Evolutionary conservation across 92 coral and sea anemone species (phyloP).

Genomic region (Zoanthus solanderi): DNA sequence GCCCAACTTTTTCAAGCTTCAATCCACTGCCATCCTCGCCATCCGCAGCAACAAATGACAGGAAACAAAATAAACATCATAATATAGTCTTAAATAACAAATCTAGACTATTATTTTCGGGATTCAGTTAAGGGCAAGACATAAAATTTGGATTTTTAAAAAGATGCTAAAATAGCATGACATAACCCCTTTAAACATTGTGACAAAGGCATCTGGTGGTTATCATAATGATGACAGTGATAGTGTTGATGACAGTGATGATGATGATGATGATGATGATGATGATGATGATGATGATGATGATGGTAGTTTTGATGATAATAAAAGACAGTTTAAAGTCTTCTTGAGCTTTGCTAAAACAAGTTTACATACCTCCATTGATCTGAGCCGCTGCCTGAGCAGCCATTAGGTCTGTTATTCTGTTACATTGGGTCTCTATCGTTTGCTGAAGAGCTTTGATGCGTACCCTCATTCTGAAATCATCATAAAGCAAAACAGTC

Average conservation of each 20-base stretch:
- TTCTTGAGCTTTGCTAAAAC: neutral
- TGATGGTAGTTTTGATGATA: neutral
- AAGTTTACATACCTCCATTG: conserved; percentile 69
- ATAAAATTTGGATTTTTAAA: too few species aligned
- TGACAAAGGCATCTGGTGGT: too few species aligned
- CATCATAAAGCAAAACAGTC: neutral
- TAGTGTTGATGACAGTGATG: neutral
- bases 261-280: neutral
- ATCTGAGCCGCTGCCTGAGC: conserved; percentile 80
- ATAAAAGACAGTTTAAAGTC: neutral
- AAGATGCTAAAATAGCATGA: too few species aligned
- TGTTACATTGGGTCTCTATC: conserved; percentile 84
- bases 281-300: neutral
- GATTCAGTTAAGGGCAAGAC: too few species aligned
- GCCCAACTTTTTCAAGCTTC: too few species aligned
- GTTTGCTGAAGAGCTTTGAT: conserved; percentile 94
- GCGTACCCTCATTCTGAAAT: conserved; percentile 82
- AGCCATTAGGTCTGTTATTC: conserved; percentile 91
- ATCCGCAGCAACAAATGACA: too few species aligned
- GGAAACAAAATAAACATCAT: too few species aligned
- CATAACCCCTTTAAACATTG: too few species aligned
- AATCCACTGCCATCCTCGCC: too few species aligned
- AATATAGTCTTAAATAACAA: too few species aligned
- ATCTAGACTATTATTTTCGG: too few species aligned
- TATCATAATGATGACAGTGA: neutral